Evolutionary conservation across 1,140 invertebrate genomes (phyloP).

Genomic region (Zeugodacus cucurbitae): DNA sequence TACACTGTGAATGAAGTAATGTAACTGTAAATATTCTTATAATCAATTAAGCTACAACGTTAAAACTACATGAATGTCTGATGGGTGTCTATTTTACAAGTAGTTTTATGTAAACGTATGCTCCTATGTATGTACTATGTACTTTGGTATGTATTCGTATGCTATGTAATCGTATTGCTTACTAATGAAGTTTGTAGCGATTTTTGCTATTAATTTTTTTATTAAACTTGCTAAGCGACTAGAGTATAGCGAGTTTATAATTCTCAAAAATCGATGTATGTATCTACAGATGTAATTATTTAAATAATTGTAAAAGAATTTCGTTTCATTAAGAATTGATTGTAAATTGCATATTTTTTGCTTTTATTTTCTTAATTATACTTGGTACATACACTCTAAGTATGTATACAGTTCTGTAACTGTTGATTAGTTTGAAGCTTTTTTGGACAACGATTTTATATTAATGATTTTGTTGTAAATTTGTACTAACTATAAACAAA

Average conservation of each 20-base stretch:
- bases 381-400: neutral
- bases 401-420: neutral
- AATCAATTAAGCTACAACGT: neutral
- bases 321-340: constrained; percentile 15
- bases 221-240: neutral
- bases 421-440: neutral
- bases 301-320: neutral
- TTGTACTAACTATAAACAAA: constrained; percentile 38
- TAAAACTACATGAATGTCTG: neutral
- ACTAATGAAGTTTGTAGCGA: neutral
- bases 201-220: neutral
- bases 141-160: constrained; percentile 18
- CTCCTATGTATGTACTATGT: neutral
- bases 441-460: neutral
- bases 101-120: neutral
- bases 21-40: neutral
- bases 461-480: neutral
- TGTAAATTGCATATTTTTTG: neutral
- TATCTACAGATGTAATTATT: neutral
- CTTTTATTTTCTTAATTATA: neutral
- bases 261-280: neutral
- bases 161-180: constrained; percentile 27
- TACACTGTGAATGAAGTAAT: neutral
- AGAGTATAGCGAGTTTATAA: neutral
- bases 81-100: neutral